These are phyloP conservation scores for Eidolon helvum DNA, from an alignment of 2,113 vertebrate species.

Conservation along the genomic window DNA sequence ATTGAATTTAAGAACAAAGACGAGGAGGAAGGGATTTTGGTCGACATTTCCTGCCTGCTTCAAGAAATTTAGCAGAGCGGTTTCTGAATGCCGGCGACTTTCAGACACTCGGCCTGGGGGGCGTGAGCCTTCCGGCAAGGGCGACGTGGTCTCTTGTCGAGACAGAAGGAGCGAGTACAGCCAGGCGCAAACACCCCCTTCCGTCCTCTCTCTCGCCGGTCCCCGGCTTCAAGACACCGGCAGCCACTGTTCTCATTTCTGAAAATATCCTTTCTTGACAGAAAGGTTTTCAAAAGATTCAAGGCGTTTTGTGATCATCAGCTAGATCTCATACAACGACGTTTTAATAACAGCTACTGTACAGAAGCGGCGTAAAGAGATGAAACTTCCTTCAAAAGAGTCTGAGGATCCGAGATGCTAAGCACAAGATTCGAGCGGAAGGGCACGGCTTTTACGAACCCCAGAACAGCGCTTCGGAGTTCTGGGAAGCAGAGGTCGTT, in stretches of 20 bases:
- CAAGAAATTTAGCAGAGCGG: not conserved
- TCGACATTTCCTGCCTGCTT: not conserved
- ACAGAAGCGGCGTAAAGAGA: not conserved
- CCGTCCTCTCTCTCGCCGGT: not conserved
- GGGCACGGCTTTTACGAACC: fast-evolving
- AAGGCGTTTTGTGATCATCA: not conserved
- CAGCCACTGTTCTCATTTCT: not conserved
- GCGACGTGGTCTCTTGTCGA: fast-evolving
- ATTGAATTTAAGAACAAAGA: not conserved
- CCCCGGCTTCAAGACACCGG: fast-evolving
- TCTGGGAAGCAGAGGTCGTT: not conserved
- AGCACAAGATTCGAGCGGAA: not conserved
- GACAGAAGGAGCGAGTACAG: not conserved
- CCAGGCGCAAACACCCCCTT: no score
- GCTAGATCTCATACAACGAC: not conserved
- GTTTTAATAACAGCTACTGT: not conserved
- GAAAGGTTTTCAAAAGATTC: not conserved
- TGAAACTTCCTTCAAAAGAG: not conserved
- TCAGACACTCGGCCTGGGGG: no score
- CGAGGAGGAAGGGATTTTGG: not conserved
- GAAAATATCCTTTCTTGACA: not conserved
- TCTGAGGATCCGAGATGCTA: not conserved
- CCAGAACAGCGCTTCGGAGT: no score
- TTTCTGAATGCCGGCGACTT: not conserved
- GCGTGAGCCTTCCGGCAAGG: not conserved